Conservation (phyloP, 2,113 vertebrate genomes). For the Hypomesus transpacificus region DNA sequence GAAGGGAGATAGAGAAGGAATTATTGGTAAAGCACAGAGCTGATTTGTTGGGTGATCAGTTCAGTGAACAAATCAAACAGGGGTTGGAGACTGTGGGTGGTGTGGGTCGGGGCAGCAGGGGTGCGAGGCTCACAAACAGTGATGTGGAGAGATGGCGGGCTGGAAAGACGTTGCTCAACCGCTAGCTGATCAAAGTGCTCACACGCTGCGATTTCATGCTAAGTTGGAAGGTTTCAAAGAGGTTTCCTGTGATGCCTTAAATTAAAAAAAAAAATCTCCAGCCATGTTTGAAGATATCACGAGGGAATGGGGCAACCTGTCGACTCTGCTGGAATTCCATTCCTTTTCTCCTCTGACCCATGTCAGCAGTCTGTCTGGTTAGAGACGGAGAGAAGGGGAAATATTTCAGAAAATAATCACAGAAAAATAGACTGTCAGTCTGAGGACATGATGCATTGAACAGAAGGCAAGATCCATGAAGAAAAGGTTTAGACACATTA, state of each 20-base stretch:
- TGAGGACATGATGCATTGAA: background rate
- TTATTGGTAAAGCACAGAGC: conserved; percentile 39
- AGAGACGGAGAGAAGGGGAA: conserved; percentile 23
- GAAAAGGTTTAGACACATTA: background rate
- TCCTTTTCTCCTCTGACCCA: conserved; percentile 48
- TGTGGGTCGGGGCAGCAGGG: conserved; percentile 4
- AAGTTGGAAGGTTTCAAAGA: conserved; percentile 67
- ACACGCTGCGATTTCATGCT: conserved; percentile 51
- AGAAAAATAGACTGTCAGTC: conserved; percentile 23
- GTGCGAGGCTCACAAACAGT: conserved; percentile 19
- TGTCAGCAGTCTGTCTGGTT: conserved; percentile 34
- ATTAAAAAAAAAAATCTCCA: too few species aligned
- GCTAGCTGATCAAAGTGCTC: conserved; percentile 68
- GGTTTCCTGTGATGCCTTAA: conserved; percentile 44
- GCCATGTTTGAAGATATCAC: conserved; percentile 59
- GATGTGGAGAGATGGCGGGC: conserved; percentile 47
- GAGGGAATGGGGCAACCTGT: conserved; percentile 56
- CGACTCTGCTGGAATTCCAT: conserved; percentile 44
- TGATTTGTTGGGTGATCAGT: conserved; percentile 55
- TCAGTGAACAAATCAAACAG: conserved; percentile 48
- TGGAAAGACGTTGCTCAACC: conserved; percentile 48
- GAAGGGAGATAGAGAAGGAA: conserved; percentile 24
- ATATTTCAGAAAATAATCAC: conserved; percentile 30
- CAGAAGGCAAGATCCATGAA: background rate
- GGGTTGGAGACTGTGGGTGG: conserved; percentile 25